phyloP scores from a whole-genome alignment of 1,140 invertebrate species.

The Elysia chlorotica region DNA sequence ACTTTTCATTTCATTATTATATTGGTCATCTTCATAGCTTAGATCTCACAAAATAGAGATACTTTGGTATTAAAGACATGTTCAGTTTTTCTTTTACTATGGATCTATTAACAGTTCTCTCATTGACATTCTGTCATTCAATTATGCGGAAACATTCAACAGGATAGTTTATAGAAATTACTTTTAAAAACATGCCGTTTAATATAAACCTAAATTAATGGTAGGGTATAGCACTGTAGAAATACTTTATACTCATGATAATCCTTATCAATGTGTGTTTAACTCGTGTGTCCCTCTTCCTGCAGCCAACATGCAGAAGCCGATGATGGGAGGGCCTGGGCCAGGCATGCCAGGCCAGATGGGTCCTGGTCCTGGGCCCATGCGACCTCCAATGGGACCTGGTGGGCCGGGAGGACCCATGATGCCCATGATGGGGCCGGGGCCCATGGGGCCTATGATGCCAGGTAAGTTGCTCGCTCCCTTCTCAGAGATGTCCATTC shows the following conservation, averaged over 20 bases:
- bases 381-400: slow-evolving; percentile 37
- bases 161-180: neutral
- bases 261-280: too few relatives aligned
- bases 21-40: too few relatives aligned
- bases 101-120: neutral
- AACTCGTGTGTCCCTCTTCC: neutral
- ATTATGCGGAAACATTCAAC: neutral
- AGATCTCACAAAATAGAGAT: too few relatives aligned
- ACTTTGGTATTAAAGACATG: too few relatives aligned
- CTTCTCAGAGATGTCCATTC: neutral
- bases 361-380: slow-evolving; percentile 42
- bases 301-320: slow-evolving; percentile 7
- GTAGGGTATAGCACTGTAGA: too few relatives aligned
- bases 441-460: slow-evolving; percentile 75
- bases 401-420: slow-evolving; percentile 43
- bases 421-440: slow-evolving; percentile 60
- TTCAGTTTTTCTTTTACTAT: too few relatives aligned
- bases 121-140: neutral
- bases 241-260: too few relatives aligned
- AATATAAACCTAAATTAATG: too few relatives aligned
- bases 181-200: too few relatives aligned
- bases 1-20: too few relatives aligned
- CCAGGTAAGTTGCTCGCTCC: slow-evolving; percentile 40
- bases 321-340: slow-evolving; percentile 29
- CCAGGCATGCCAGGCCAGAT: slow-evolving; percentile 35